These are phyloP conservation scores for Chiridota heheva DNA, from an alignment of 35 echinoderm and acorn worm genomes.

Conservation along the genomic window DNA sequence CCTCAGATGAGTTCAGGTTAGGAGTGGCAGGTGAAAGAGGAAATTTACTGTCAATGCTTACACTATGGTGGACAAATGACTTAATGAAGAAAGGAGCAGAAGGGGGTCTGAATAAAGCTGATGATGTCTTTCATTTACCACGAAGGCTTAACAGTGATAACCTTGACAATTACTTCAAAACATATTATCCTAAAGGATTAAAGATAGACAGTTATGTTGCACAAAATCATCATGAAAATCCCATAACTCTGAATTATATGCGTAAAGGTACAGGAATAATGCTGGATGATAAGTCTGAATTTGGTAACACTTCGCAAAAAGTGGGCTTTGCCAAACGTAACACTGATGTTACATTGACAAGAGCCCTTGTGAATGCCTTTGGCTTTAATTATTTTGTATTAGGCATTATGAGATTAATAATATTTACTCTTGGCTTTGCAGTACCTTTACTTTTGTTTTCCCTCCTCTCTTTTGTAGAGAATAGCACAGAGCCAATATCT, in stretches of 20 bases:
- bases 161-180: slow-evolving; percentile 58
- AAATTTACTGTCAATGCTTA: slow-evolving; percentile 60
- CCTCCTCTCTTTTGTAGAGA: slow-evolving; percentile 85
- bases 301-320: slow-evolving; percentile 22
- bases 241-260: not conserved
- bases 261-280: not conserved
- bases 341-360: slow-evolving; percentile 44
- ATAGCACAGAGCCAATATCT: slow-evolving; percentile 35
- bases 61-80: slow-evolving; percentile 79
- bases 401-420: slow-evolving; percentile 79
- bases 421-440: slow-evolving; percentile 65
- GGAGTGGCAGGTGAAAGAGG: slow-evolving; percentile 82
- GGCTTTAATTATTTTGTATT: slow-evolving; percentile 75
- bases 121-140: slow-evolving; percentile 90
- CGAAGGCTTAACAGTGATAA: slow-evolving; percentile 33
- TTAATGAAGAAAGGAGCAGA: slow-evolving; percentile 86
- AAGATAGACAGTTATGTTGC: not conserved
- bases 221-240: not conserved
- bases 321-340: slow-evolving; percentile 4
- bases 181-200: slow-evolving; percentile 26
- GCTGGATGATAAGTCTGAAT: not conserved
- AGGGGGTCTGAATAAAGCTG: slow-evolving; percentile 57
- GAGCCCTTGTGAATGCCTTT: slow-evolving; percentile 67
- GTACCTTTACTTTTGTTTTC: slow-evolving; percentile 82
- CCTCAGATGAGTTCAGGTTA: slow-evolving; percentile 34